Evolutionary conservation across 2,113 vertebrate species (phyloP).

Genomic region (Phylloscopus trochilus): DNA sequence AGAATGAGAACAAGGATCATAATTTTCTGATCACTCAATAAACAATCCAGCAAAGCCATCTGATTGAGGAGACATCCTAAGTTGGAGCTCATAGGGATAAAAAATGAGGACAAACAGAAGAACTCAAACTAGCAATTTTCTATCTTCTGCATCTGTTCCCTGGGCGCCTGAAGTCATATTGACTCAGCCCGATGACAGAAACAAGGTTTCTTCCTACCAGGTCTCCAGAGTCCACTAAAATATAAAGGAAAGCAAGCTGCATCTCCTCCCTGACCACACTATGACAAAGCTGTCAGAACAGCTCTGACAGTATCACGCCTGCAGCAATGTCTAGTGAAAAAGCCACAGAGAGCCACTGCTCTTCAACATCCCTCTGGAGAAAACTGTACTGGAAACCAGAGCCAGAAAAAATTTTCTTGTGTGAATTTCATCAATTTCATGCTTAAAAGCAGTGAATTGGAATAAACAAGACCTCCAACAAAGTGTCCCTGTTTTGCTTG

Average conservation of each 20-base stretch:
- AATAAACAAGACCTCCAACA: neutral
- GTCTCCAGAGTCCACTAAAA: neutral
- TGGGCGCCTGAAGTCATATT: neutral
- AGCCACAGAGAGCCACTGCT: rapidly evolving
- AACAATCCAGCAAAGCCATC: neutral
- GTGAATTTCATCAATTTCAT: neutral
- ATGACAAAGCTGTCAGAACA: neutral
- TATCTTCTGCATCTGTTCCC: neutral
- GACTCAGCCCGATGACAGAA: neutral
- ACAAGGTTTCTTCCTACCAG: neutral
- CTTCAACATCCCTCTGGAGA: neutral
- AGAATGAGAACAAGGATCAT: neutral
- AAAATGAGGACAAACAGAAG: neutral
- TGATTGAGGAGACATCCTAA: neutral
- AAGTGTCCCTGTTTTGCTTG: neutral
- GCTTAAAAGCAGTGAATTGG: neutral
- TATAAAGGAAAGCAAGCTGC: neutral
- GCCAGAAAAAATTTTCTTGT: neutral
- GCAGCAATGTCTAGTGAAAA: neutral
- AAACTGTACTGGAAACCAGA: neutral
- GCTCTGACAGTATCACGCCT: neutral
- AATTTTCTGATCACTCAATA: neutral
- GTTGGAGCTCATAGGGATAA: neutral
- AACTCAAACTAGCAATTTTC: neutral
- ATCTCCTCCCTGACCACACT: neutral